Evolutionary conservation across 1,140 invertebrate species (phyloP), one percentile per base, ranked within the genome.

Genomic region (Asbolus verrucosus): DNA sequence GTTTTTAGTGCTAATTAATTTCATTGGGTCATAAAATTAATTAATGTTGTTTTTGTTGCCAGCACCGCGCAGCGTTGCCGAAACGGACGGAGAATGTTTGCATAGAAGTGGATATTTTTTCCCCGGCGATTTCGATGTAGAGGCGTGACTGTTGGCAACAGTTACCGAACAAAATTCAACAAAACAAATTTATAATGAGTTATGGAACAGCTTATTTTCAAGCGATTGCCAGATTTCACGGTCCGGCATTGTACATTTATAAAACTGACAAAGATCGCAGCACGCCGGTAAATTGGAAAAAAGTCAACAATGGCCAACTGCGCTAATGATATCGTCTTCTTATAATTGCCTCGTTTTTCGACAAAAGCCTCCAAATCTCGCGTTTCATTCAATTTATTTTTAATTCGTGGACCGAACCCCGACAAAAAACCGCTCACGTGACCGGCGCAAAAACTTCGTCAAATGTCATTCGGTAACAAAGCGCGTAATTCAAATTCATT

Each of bases 121-220:
- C 27, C 4, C 4, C 27, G 27, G 4, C 8, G 39, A 11, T 5
- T 15, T 46, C 41, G 27, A 4, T 18, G 41, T 9, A 15, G 41
- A 18, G 18, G 41, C 46, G 46, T 54, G 46, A 54, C 46, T 43
- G 39, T 16, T 9, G 11, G 24, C 21, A n/a, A n/a, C 30, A 60
- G 71, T n/a, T n/a, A n/a, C n/a, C 38, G 60, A 19, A 60, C 46
- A 66, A 72, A 75, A 72, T 71, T 60, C 60, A 73, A 74, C 71
- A 76, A 76, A 71, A 74, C 67, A 66, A 67, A 69, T 62, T 70
- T 71, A 67, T 76, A 74, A 76, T 76, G 73, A 72, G 72, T 67
- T 73, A 65, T 60, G 68, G 70, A 75, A 75, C 67, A 74, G 70
- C 70, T 74, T 72, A 76, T 76, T 74, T 76, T 73, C 73, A 50